Evolutionary conservation across 2,888 invertebrate species (phyloP).

Genomic region (Dyspetes luteomarginatus): DNA sequence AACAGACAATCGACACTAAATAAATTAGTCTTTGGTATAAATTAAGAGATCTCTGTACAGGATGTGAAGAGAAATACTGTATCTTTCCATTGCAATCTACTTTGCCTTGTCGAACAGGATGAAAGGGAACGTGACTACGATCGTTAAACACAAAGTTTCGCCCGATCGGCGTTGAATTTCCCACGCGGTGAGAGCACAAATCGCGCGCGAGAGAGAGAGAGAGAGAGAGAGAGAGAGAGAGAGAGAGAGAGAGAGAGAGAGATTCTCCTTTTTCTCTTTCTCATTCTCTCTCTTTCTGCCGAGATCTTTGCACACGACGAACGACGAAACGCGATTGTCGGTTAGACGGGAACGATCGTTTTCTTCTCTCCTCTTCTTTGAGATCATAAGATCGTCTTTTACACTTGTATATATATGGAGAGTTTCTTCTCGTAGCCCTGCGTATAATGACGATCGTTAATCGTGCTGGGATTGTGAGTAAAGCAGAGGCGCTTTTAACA

Average conservation of each 20-base stretch:
- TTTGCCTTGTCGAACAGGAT: conserved; percentile 29
- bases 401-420: background rate
- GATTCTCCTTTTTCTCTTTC: too few relatives aligned
- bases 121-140: conserved; percentile 59
- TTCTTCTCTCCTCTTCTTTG: conserved; percentile 35
- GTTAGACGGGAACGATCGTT: conserved; percentile 55
- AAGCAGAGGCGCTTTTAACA: conserved; percentile 56
- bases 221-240: background rate
- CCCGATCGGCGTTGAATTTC: conserved; percentile 65
- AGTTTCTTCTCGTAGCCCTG: conserved; percentile 41
- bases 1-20: background rate
- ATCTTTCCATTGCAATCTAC: conserved; percentile 22
- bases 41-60: conserved; percentile 8
- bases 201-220: conserved; percentile 31
- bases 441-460: conserved; percentile 65
- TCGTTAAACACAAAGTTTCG: conserved; percentile 60
- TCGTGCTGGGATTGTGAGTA: conserved; percentile 54
- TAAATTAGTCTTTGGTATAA: background rate
- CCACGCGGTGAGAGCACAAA: conserved; percentile 57
- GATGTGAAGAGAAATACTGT: conserved; percentile 9
- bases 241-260: background rate
- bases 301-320: conserved; percentile 39
- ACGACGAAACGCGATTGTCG: conserved; percentile 49
- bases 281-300: conserved; percentile 4
- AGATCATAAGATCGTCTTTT: conserved; percentile 45